Evolutionary conservation across 1,140 invertebrate species (phyloP), one percentile per base, ranked within the genome.

Genomic region (Hycleus phaleratus): DNA sequence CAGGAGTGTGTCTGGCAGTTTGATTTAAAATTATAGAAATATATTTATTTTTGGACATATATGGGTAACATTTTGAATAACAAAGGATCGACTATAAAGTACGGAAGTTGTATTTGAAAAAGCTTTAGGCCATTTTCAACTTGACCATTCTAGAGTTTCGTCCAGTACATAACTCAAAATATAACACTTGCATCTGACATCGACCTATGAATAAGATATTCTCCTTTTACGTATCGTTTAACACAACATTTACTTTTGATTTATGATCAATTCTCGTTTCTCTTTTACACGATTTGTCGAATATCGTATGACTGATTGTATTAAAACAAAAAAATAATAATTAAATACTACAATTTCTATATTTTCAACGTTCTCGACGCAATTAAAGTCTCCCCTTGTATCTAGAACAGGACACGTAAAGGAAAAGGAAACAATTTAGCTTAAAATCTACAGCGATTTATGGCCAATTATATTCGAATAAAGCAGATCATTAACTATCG

Each of bases 51-150:
- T 44, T 7, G 40, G 56, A 58, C 49, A 46, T 58, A 58, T 58
- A 52, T 58, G 56, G 50, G 49, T 50, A 58, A 58, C 42, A 43
- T 58, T 32, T 58, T 58, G 56, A 58, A 58, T 58, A 58, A 49
- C 49, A 58, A 52, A 52, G 56, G 51, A 49, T 50, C 45, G 48
- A 24, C 47, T 45, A 50, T 50, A 58, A 58, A 51, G 56, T 58
- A 32, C 32, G 32, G 56, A 39, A 58, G 56, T 50, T 44, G 56
- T 44, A 42, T 46, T 46, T 52, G 49, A 45, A 38, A 58, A 51
- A 51, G 56, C 56, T 49, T 47, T 51, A 51, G 49, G 49, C 49
- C 50, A 25, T 38, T 46, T 49, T 44, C 9, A 45, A 52, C 25
- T 49, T 58, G 56, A 58, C 56, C 56, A 58, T 49, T 58, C 56